Evolutionary conservation across 2,113 vertebrate genomes (phyloP), one percentile per base, ranked within the genome.

Genomic region (Camelus bactrianus): DNA sequence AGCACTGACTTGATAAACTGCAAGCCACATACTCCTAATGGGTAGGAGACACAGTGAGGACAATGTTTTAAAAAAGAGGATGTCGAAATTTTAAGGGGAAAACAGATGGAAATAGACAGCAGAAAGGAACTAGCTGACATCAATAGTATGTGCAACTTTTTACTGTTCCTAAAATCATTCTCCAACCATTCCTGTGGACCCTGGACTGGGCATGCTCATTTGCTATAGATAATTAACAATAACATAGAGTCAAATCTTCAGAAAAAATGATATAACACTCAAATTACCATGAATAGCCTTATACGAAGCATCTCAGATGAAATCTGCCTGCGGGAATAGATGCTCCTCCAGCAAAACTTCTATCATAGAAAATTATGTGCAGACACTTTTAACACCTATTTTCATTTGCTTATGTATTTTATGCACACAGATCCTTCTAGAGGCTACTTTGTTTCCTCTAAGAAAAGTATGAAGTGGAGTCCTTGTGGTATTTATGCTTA

Each of bases 401-500:
- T 83, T 72, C 32, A 28, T 28, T n/a, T 95, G 48, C 89, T 94
- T 97, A 75, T n/a, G 75, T 73, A 64, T 54, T 91, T 94, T 79
- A 79, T 48, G 42, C 42, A 69, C 80, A 76, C 48, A 96, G 81
- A 84, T 64, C 60, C 32, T 91, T 95, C 91, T 90, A 89, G 64
- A 89, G 62, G 52, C 64, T 87, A 35, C 80, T 85, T 84, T 52
- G 70, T 89, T 95, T 77, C 89, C 42, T 54, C 50, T 65, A 73
- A 82, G 35, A 26, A 95, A 60, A 50, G 6, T 69, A 94, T 60
- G 86, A 96, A 91, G 85, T 54, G 62, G 11, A 70, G 38, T 94
- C 89, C 96, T 89, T 89, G 69, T 93, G 93, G 17, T 91, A 97
- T 97, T 97, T 96, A 93, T 91, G 73, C 65, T 91, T 95, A 93